Percentiles rank a stretch among this genome's conserved stretches.
These are phyloP conservation scores for Apotomis betuletana DNA, from an alignment of 2,888 invertebrate genomes.

Conservation along the genomic window DNA sequence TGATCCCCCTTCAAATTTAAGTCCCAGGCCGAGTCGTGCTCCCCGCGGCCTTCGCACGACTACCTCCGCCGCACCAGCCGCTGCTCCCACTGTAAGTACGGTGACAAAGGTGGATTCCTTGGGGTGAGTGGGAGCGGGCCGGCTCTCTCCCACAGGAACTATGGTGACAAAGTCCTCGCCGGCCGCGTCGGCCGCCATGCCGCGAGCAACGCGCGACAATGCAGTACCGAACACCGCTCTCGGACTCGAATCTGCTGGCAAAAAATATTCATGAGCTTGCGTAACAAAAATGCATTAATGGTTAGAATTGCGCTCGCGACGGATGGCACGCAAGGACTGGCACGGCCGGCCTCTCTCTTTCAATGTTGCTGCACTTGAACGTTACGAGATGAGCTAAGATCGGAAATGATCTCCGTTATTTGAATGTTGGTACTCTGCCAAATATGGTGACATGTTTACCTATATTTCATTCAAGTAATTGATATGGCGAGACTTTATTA, in stretches of 20 bases:
- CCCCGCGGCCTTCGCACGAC: constrained; percentile 93
- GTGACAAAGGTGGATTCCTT: constrained; percentile 82
- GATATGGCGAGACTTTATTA: background rate
- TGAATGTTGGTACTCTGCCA: constrained; percentile 45
- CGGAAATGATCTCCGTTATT: constrained; percentile 50
- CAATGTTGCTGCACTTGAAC: constrained; percentile 68
- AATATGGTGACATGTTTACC: constrained; percentile 44
- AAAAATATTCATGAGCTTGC: constrained; percentile 72
- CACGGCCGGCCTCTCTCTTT: constrained; percentile 73
- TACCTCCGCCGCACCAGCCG: constrained; percentile 87
- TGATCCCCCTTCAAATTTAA: constrained; percentile 96
- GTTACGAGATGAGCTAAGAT: constrained; percentile 60
- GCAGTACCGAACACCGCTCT: constrained; percentile 61
- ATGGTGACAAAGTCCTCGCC: constrained; percentile 84
- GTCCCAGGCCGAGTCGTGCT: constrained; percentile 94
- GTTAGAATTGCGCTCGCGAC: constrained; percentile 59
- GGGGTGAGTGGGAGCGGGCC: constrained; percentile 56
- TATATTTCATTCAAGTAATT: background rate
- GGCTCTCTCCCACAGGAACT: constrained; percentile 81
- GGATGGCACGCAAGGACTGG: constrained; percentile 64
- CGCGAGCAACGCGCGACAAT: constrained; percentile 69
- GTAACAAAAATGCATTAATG: constrained; percentile 69
- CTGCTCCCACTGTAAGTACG: constrained; percentile 82
- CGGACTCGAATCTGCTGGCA: constrained; percentile 71
- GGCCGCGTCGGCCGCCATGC: constrained; percentile 76